phyloP scores from a whole-genome alignment of 2,797 vertebrate genomes.

The Spinus pinus region DNA sequence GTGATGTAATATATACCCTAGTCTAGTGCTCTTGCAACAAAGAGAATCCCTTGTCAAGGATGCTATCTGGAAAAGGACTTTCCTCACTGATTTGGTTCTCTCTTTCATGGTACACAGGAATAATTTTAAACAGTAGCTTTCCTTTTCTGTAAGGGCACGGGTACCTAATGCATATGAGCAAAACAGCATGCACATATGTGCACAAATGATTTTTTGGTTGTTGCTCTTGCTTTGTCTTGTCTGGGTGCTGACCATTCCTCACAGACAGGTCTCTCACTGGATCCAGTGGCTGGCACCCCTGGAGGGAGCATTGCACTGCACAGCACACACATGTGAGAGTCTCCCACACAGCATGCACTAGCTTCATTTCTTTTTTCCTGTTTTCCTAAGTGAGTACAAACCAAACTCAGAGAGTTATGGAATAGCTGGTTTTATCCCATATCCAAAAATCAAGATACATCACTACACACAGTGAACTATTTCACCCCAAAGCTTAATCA shows the following conservation, averaged over 20 bases:
- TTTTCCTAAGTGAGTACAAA: not conserved
- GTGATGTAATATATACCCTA: conserved; percentile 24
- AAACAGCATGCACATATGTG: not conserved
- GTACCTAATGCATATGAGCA: not conserved
- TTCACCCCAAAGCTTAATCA: not conserved
- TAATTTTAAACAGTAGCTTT: not conserved
- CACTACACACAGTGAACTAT: not conserved
- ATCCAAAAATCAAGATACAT: not conserved
- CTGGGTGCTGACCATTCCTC: not conserved
- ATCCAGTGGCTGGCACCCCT: not conserved
- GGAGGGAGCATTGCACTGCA: not conserved
- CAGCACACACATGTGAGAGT: rapidly evolving
- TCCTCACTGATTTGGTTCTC: conserved; percentile 26
- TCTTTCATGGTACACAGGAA: not conserved
- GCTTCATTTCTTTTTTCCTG: not conserved
- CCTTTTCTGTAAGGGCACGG: not conserved
- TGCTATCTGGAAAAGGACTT: conserved; percentile 46
- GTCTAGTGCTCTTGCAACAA: conserved; percentile 18
- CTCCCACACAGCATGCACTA: not conserved
- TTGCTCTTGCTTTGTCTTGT: not conserved
- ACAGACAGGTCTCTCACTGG: rapidly evolving
- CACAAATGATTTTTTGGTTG: not conserved
- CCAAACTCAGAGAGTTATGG: not conserved
- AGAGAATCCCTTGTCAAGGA: conserved; percentile 41
- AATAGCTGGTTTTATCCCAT: not conserved